Evolutionary conservation across 2,888 invertebrate genomes (phyloP), one percentile per base, ranked within the genome.

Genomic region (Mesorhabditis sp.): DNA sequence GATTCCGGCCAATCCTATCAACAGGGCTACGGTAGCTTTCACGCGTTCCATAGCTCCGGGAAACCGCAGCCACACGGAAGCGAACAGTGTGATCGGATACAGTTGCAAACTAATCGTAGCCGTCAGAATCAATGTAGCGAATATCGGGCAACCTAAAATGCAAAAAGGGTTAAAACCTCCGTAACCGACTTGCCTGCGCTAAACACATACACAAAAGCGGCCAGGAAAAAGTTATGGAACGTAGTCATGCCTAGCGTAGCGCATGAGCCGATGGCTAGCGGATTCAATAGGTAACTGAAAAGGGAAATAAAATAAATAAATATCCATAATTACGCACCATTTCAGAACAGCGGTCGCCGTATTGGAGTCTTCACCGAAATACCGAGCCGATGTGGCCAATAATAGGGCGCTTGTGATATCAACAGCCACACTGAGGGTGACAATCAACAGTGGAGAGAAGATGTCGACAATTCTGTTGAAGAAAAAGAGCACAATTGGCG

Each of bases 271-370:
- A 85, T 74, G 4, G 83, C 70, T 45, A 82, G 70, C 15, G 85
- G 85, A 67, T 83, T 84, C 66, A 84, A 76, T 5, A 84, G 72
- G 71, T 81, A 85, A 62, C 79, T 82, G 67, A 75, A 81, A 67
- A 73, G 45, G 4, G 67, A 58, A 28, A 43, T 64, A 10, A 50
- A 13, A 50, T 50, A 50, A 50, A 50, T 13, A 50, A 50, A 50
- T 50, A 50, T 13, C n/a, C 58, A 13, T 13, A 50, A 28, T 28
- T 28, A 50, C 58, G 58, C 58, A 50, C 58, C 58, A 50, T 50
- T 50, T 50, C n/a, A n/a, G 7, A 6, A 28, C 63, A 62, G 41
- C 41, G 6, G n/a, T 6, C 41, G 28, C 63, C 41, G 41, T 7
- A 7, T 10, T n/a, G 6, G 13, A 62, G 13, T 62, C 63, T 13